These are phyloP conservation scores for Varroa destructor DNA, from an alignment of 1,140 invertebrate genomes.

Conservation along the genomic window DNA sequence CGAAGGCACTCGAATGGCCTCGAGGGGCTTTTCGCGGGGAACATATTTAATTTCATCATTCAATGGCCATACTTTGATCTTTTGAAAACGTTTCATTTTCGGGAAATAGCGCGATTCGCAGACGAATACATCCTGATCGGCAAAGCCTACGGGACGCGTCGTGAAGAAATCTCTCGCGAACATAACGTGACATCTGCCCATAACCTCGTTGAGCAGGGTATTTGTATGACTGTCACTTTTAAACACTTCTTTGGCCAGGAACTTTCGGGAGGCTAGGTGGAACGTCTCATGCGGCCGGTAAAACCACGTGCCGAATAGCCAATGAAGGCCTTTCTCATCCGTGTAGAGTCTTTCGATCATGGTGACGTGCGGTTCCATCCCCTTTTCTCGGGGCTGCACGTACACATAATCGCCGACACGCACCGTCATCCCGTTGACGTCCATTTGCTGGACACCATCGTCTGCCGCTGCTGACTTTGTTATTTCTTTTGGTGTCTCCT, in stretches of 20 bases:
- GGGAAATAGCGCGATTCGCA: slow-evolving; percentile 89
- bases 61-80: slow-evolving; percentile 63
- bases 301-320: slow-evolving; percentile 76
- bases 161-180: slow-evolving; percentile 90
- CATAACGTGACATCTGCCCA: slow-evolving; percentile 84
- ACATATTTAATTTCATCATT: slow-evolving; percentile 52
- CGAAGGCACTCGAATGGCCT: slow-evolving; percentile 73
- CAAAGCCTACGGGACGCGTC: slow-evolving; percentile 66
- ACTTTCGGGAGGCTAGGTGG: slow-evolving; percentile 84
- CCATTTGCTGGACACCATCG: slow-evolving; percentile 24
- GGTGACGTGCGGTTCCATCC: slow-evolving; percentile 68
- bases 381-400: slow-evolving; percentile 57
- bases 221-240: slow-evolving; percentile 75
- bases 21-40: slow-evolving; percentile 56
- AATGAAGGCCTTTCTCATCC: slow-evolving; percentile 64
- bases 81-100: slow-evolving; percentile 72
- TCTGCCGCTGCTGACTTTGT: slow-evolving; percentile 38
- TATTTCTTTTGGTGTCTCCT: slow-evolving; percentile 33
- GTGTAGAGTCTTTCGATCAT: slow-evolving; percentile 75
- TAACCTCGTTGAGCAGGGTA: slow-evolving; percentile 67
- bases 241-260: slow-evolving; percentile 76
- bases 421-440: slow-evolving; percentile 37
- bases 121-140: slow-evolving; percentile 88
- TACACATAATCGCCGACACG: slow-evolving; percentile 81
- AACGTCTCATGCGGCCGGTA: slow-evolving; percentile 83